phyloP scores from a whole-genome alignment of 2,797 vertebrate species.

The Sitta carolinensis region DNA sequence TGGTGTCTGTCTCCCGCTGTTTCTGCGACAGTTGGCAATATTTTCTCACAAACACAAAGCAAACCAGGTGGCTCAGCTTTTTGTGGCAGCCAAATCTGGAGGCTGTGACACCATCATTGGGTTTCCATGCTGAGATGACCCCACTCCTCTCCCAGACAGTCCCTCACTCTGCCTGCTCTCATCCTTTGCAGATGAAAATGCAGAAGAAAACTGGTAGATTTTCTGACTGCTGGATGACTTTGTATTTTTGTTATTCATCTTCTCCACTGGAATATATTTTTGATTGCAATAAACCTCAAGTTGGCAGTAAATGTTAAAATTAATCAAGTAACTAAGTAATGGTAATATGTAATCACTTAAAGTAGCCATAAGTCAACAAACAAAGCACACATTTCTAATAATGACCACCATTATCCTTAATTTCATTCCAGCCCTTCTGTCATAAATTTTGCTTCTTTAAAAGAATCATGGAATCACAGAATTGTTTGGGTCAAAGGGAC shows the following conservation, averaged over 20 bases:
- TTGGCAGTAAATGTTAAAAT: neutral
- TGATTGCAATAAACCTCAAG: neutral
- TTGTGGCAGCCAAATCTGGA: neutral
- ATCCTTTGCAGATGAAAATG: neutral
- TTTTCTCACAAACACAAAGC: neutral
- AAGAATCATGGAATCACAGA: neutral
- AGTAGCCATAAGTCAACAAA: neutral
- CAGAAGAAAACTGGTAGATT: neutral
- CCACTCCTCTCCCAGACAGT: neutral
- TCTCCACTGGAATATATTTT: neutral
- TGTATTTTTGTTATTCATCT: neutral
- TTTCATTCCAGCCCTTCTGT: neutral
- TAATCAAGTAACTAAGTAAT: neutral
- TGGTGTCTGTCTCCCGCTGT: too few relatives aligned
- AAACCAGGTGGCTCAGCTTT: neutral
- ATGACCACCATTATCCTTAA: neutral
- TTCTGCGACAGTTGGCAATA: too few relatives aligned
- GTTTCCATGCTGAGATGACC: neutral
- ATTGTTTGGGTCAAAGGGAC: neutral
- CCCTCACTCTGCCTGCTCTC: neutral
- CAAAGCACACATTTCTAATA: neutral
- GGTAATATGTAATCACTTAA: neutral
- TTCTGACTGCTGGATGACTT: neutral
- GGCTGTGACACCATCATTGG: neutral
- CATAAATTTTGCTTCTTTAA: neutral